Conservation (phyloP, 2,797 vertebrate species). For the Catamblyrhynchus diadema region DNA sequence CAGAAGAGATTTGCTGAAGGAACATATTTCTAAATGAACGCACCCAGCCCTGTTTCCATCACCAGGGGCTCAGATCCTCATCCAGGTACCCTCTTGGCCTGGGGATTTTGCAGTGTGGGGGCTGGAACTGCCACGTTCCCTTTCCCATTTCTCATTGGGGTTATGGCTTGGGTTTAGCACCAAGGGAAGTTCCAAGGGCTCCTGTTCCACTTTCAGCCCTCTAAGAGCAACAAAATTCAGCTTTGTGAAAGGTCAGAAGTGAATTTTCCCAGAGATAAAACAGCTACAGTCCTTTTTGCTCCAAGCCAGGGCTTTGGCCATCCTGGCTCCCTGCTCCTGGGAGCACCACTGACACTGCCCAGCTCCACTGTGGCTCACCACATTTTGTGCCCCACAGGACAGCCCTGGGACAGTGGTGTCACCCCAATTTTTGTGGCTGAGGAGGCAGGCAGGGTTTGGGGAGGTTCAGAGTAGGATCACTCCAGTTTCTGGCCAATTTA, state of each 20-base stretch:
- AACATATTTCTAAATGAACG: background rate
- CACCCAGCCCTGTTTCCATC: background rate
- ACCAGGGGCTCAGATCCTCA: fast-evolving
- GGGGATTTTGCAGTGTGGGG: background rate
- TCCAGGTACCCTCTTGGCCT: background rate
- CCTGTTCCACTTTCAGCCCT: fast-evolving
- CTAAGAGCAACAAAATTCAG: background rate
- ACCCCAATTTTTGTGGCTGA: background rate
- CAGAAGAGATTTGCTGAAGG: slow-evolving; percentile 8
- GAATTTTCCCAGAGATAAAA: background rate
- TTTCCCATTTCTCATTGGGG: background rate
- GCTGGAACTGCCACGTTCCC: fast-evolving
- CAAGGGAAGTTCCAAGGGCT: background rate
- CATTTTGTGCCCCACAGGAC: background rate
- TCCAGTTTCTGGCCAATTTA: background rate
- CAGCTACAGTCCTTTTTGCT: background rate
- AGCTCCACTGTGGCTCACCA: fast-evolving
- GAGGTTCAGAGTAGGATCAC: fast-evolving
- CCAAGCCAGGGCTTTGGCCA: fast-evolving
- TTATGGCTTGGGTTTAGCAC: background rate
- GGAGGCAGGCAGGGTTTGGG: background rate
- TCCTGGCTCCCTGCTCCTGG: background rate
- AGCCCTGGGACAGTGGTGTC: background rate
- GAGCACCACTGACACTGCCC: fast-evolving
- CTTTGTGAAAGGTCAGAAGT: background rate